These are phyloP conservation scores for Ophiothrix spiculata DNA, from an alignment of 35 echinoderm and acorn worm species.

Conservation along the genomic window DNA sequence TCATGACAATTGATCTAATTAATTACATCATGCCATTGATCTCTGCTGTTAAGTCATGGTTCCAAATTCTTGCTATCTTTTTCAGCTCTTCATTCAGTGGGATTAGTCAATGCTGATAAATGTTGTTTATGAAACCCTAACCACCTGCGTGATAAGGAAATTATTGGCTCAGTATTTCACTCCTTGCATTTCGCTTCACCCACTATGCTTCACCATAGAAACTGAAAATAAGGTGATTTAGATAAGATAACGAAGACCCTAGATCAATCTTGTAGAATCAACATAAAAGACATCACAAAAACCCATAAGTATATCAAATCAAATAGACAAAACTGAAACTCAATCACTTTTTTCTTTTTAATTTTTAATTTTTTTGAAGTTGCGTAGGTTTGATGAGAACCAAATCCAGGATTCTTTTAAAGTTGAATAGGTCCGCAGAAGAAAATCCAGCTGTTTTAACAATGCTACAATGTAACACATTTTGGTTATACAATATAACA, in stretches of 20 bases:
- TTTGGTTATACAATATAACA: neutral
- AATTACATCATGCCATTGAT: neutral
- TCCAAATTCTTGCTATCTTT: neutral
- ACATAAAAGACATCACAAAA: neutral
- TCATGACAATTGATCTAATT: neutral
- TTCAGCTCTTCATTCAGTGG: neutral
- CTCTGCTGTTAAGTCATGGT: too few species aligned
- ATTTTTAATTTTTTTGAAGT: too few species aligned
- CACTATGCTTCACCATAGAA: too few species aligned
- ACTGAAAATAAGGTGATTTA: too few species aligned
- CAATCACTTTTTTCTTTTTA: too few species aligned
- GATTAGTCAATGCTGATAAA: slow-evolving; percentile 6
- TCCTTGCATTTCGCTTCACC: neutral
- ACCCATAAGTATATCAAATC: neutral
- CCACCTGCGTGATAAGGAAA: neutral
- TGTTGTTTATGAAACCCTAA: neutral
- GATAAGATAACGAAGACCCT: neutral
- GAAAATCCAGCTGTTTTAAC: neutral
- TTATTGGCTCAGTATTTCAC: neutral
- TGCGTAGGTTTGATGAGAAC: too few species aligned
- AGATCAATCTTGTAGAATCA: neutral
- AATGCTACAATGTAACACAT: neutral
- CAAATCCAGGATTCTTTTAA: too few species aligned
- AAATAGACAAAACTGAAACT: too few species aligned
- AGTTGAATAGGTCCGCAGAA: neutral